phyloP scores from a whole-genome alignment of 2,888 invertebrate genomes.

The Piscicola geometra region DNA sequence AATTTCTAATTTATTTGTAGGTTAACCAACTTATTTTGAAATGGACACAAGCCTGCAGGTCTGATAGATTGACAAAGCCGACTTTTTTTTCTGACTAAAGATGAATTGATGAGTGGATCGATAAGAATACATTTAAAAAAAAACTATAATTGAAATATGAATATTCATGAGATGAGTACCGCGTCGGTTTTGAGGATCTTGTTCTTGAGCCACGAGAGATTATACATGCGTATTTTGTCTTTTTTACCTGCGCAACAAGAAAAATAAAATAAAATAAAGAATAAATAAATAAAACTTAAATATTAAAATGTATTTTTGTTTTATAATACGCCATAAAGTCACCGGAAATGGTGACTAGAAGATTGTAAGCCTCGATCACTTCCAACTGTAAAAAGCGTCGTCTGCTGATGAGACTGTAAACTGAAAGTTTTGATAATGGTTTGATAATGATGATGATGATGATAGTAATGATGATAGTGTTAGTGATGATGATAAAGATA shows the following conservation, averaged over 20 bases:
- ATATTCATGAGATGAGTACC: slow-evolving; percentile 51
- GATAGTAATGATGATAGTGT: not conserved
- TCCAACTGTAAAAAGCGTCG: slow-evolving; percentile 99
- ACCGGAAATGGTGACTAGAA: slow-evolving; percentile 93
- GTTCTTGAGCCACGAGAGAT: slow-evolving; percentile 96
- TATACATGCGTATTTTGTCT: slow-evolving; percentile 96
- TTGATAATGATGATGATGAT: not conserved
- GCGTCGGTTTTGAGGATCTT: slow-evolving; percentile 91
- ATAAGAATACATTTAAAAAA: too few species aligned
- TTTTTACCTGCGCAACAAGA: slow-evolving; percentile 70
- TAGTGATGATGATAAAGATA: not conserved
- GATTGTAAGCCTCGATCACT: slow-evolving; percentile 98
- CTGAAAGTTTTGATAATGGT: slow-evolving; percentile 55
- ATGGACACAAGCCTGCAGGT: slow-evolving; percentile 96
- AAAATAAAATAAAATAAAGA: not conserved
- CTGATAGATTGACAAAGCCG: slow-evolving; percentile 98
- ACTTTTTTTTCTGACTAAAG: slow-evolving; percentile 86
- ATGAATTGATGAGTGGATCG: too few species aligned
- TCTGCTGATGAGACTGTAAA: slow-evolving; percentile 95
- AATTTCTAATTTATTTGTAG: too few species aligned
- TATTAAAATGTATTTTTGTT: not conserved
- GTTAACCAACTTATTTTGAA: slow-evolving; percentile 73
- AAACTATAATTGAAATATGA: not conserved
- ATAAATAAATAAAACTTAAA: not conserved
- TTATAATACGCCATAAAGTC: slow-evolving; percentile 58